Evolutionary conservation across 1,140 invertebrate species (phyloP).

Genomic region (Drosophila takahashii): DNA sequence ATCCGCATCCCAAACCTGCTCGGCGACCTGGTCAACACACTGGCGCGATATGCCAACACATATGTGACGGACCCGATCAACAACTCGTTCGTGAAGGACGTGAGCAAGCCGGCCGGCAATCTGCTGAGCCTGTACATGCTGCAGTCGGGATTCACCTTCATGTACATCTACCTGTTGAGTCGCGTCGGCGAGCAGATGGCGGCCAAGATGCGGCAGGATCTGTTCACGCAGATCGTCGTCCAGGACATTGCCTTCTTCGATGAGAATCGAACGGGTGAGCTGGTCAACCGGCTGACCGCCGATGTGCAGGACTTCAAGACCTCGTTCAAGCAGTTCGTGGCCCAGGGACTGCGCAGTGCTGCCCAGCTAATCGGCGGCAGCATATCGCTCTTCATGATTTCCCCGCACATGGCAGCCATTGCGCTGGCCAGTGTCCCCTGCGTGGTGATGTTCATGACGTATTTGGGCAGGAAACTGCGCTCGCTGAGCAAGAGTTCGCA

Average conservation of each 20-base stretch:
- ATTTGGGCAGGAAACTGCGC: constrained; percentile 68
- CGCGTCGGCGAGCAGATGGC: constrained; percentile 95
- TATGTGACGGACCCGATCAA: constrained; percentile 76
- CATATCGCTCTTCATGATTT: constrained; percentile 87
- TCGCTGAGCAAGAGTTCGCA: constrained; percentile 76
- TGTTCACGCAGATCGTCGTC: constrained; percentile 93
- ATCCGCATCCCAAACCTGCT: constrained; percentile 92
- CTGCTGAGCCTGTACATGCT: constrained; percentile 88
- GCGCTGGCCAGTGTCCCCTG: constrained; percentile 94
- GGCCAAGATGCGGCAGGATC: constrained; percentile 90
- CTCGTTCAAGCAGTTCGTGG: constrained; percentile 95
- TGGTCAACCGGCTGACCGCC: constrained; percentile 94
- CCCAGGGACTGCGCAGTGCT: constrained; percentile 93
- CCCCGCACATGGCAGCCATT: constrained; percentile 93
- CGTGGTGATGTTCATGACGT: constrained; percentile 88
- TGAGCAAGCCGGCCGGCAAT: constrained; percentile 88
- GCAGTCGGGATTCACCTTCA: constrained; percentile 94
- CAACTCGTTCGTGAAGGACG: constrained; percentile 87
- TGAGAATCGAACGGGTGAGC: constrained; percentile 94
- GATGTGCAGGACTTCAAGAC: constrained; percentile 99
- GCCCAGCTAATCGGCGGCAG: constrained; percentile 89
- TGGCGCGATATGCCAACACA: constrained; percentile 86
- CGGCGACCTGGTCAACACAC: constrained; percentile 91
- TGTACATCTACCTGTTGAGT: constrained; percentile 94
- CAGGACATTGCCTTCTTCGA: constrained; percentile 98